Evolutionary conservation across 2,797 vertebrate genomes (phyloP).

Genomic region (Phoebastria nigripes): DNA sequence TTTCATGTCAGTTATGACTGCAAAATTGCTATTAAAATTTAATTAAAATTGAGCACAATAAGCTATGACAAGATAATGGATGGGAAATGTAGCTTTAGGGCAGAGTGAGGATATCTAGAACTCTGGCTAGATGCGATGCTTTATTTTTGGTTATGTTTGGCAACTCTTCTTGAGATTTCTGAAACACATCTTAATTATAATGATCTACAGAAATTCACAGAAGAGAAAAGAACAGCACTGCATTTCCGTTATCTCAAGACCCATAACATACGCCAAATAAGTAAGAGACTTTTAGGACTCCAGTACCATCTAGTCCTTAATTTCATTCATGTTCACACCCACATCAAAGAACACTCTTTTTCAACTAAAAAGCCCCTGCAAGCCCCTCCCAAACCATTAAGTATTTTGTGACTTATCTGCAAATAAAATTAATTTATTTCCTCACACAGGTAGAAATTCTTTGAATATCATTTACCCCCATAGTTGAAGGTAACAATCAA

Average conservation of each 20-base stretch:
- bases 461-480: not conserved
- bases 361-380: not conserved
- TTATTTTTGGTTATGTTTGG: constrained; percentile 7
- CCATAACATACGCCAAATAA: not conserved
- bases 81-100: constrained; percentile 68
- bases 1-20: constrained; percentile 53
- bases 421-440: not conserved
- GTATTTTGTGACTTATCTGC: not conserved
- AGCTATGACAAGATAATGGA: constrained; percentile 52
- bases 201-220: not conserved
- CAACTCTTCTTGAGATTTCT: not conserved
- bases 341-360: not conserved
- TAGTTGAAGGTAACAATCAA: not conserved
- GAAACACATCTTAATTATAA: constrained; percentile 15
- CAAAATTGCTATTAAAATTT: constrained; percentile 53
- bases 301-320: not conserved
- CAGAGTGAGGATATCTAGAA: constrained; percentile 45
- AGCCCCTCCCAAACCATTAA: not conserved
- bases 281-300: not conserved
- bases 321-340: not conserved
- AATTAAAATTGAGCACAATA: constrained; percentile 70
- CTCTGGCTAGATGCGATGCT: not conserved
- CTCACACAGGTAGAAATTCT: not conserved
- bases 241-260: not conserved
- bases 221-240: constrained; percentile 8